Conservation (phyloP, 2,797 vertebrate genomes). For the Miichthys miiuy region DNA sequence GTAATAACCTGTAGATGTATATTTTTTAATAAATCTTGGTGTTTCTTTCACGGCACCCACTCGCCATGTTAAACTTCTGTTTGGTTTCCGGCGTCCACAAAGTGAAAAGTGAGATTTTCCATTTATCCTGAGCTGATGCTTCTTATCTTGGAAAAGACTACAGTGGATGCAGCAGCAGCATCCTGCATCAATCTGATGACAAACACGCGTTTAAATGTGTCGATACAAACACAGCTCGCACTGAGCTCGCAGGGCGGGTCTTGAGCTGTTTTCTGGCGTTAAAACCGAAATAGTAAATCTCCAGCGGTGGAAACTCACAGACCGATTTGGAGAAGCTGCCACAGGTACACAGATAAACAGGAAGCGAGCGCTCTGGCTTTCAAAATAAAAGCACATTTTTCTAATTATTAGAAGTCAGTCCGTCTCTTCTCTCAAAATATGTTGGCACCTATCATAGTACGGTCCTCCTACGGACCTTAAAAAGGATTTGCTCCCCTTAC, state of each 20-base stretch:
- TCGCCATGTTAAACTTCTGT: conserved; percentile 58
- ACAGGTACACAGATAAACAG: neutral
- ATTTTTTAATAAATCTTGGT: neutral
- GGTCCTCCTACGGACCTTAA: no score
- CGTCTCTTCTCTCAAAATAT: neutral
- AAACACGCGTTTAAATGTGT: neutral
- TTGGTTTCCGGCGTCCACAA: conserved; percentile 24
- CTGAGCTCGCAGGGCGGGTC: conserved; percentile 36
- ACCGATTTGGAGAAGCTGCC: conserved; percentile 8
- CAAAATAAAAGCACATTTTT: conserved; percentile 55
- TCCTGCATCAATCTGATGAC: no score
- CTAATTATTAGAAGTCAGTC: no score
- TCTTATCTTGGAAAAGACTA: neutral
- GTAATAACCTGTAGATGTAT: neutral
- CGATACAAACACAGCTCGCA: neutral
- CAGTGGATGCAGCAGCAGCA: neutral
- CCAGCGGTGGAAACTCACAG: conserved; percentile 3
- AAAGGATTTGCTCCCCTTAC: no score
- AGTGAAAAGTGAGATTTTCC: conserved; percentile 44
- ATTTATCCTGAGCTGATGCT: neutral
- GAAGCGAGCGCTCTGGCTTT: neutral
- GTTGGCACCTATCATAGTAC: no score
- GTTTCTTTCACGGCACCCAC: neutral
- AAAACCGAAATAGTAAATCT: conserved; percentile 11
- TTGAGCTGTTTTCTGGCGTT: conserved; percentile 21